Conservation (phyloP, 1,140 invertebrate genomes). For the Zaprionus kolodkinae region DNA sequence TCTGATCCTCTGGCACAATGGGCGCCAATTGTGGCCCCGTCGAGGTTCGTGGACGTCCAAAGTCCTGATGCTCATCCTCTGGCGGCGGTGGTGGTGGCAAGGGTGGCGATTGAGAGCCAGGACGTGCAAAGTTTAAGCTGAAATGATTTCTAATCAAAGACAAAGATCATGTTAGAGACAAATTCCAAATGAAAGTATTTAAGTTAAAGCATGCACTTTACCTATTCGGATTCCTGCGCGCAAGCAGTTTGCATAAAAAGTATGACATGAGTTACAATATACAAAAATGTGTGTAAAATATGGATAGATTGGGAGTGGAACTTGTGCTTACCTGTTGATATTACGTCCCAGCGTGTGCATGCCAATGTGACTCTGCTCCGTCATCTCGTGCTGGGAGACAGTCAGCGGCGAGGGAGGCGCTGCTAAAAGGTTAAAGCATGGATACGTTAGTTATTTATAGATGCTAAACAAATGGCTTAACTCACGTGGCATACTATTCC, state of each 20-base stretch:
- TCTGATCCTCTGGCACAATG: slow-evolving; percentile 93
- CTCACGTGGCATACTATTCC: slow-evolving; percentile 92
- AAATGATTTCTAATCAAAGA: slow-evolving; percentile 75
- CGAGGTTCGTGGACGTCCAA: slow-evolving; percentile 87
- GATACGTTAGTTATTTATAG: background rate
- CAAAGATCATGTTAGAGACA: slow-evolving; percentile 13
- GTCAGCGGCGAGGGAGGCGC: slow-evolving; percentile 92
- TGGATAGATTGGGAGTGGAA: background rate
- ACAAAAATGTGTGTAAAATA: slow-evolving; percentile 12
- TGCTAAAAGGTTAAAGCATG: slow-evolving; percentile 73
- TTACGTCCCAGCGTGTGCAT: slow-evolving; percentile 86
- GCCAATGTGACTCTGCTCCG: slow-evolving; percentile 85
- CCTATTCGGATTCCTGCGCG: slow-evolving; percentile 75
- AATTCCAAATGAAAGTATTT: background rate
- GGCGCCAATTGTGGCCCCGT: slow-evolving; percentile 88
- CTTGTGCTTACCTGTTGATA: slow-evolving; percentile 76
- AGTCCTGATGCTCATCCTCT: slow-evolving; percentile 90
- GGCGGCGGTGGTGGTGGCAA: slow-evolving; percentile 93
- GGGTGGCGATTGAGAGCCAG: slow-evolving; percentile 89
- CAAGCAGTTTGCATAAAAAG: slow-evolving; percentile 44
- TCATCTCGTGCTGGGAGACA: slow-evolving; percentile 84
- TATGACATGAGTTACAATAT: slow-evolving; percentile 52
- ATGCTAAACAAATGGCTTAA: slow-evolving; percentile 37
- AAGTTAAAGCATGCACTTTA: slow-evolving; percentile 46
- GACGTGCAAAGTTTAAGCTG: slow-evolving; percentile 85